A percentile compares a stretch with the other conserved stretches of the same genome.
phyloP scores from a whole-genome alignment of 2,888 invertebrate species.

The Gandaritis pyraliata region DNA sequence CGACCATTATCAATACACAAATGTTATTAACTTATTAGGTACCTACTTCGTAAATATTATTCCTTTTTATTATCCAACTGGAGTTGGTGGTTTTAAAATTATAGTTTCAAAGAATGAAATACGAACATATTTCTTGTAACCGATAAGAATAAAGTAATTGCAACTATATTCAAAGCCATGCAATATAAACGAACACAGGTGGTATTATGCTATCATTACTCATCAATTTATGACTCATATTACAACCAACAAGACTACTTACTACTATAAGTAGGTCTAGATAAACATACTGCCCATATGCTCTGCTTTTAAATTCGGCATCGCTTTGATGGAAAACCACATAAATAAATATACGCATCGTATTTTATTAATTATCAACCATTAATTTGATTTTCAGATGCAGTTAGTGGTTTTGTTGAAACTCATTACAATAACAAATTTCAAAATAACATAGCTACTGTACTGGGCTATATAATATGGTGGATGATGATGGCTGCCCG shows the following conservation, averaged over 20 bases:
- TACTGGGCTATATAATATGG: neutral
- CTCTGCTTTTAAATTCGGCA: conserved; percentile 45
- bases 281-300: conserved; percentile 34
- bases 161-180: conserved; percentile 45
- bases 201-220: conserved; percentile 64
- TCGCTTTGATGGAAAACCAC: conserved; percentile 58
- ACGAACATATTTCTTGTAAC: conserved; percentile 5
- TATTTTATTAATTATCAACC: conserved; percentile 58
- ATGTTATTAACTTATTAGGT: no score
- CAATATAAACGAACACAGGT: conserved; percentile 32
- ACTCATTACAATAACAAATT: conserved; percentile 60
- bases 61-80: no score
- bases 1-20: neutral
- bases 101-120: neutral
- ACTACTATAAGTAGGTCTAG: conserved; percentile 18
- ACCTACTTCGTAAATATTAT: no score
- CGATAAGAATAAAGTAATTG: neutral
- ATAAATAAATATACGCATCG: conserved; percentile 53
- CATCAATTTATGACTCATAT: conserved; percentile 46
- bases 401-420: conserved; percentile 59
- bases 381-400: conserved; percentile 67
- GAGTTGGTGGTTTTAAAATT: no score
- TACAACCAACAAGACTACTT: conserved; percentile 30
- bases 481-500: conserved; percentile 6
- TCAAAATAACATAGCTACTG: conserved; percentile 38